These are phyloP conservation scores for Rhineura floridana DNA, from an alignment of 2,113 vertebrate genomes.

Conservation along the genomic window DNA sequence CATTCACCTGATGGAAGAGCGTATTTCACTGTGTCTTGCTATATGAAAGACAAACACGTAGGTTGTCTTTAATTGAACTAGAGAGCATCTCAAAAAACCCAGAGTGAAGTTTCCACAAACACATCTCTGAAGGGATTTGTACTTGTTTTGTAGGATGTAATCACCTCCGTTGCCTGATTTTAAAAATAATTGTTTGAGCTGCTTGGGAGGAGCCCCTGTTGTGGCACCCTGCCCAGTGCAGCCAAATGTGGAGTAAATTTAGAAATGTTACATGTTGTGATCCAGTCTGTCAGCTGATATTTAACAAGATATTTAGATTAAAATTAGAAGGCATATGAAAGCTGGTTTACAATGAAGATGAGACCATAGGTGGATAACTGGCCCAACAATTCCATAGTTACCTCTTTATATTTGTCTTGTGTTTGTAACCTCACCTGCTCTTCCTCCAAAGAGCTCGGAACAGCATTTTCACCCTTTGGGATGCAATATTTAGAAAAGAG, in stretches of 20 bases:
- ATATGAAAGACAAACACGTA: neutral
- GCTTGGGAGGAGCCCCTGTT: neutral
- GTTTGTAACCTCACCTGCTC: neutral
- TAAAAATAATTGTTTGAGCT: neutral
- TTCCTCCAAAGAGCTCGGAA: neutral
- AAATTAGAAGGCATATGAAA: neutral
- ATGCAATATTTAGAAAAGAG: too few species aligned
- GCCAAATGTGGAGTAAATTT: neutral
- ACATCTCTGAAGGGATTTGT: neutral
- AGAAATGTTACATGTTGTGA: neutral
- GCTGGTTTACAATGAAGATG: neutral
- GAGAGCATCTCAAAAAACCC: neutral
- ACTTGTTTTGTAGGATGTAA: neutral
- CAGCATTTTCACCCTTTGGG: neutral
- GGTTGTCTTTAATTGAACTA: neutral
- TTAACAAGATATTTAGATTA: too few species aligned
- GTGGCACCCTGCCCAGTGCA: neutral
- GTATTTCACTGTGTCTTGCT: neutral
- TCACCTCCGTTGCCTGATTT: neutral
- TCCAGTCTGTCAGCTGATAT: neutral
- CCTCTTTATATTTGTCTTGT: neutral
- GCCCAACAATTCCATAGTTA: neutral
- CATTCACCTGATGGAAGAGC: neutral
- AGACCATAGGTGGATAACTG: neutral
- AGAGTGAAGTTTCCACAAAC: neutral